Evolutionary conservation across 2,113 vertebrate species (phyloP).

Genomic region (Beaufortia kweichowensis): DNA sequence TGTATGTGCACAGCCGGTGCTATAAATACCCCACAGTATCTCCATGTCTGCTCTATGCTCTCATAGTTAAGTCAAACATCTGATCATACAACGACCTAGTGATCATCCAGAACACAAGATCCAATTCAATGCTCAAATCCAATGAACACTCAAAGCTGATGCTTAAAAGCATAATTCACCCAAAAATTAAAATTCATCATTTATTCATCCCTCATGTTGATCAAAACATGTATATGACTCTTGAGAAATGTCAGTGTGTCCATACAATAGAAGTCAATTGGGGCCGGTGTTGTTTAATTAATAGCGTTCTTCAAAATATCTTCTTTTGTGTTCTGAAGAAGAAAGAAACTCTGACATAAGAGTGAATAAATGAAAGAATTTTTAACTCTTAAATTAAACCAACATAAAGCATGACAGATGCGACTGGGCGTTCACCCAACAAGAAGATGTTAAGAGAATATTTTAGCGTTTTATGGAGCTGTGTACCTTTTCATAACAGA

Average conservation of each 20-base stretch:
- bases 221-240: too few relatives aligned
- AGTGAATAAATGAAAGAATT: too few relatives aligned
- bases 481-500: neutral
- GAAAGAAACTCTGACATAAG: too few relatives aligned
- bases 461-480: neutral
- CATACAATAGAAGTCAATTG: too few relatives aligned
- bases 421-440: slow-evolving; percentile 44
- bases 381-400: too few relatives aligned
- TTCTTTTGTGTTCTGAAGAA: too few relatives aligned
- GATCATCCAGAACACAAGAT: neutral
- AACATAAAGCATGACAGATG: neutral
- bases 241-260: too few relatives aligned
- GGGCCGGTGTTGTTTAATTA: too few relatives aligned
- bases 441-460: slow-evolving; percentile 16
- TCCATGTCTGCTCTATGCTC: slow-evolving; percentile 16
- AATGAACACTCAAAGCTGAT: neutral
- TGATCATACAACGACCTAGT: neutral
- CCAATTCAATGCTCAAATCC: slow-evolving; percentile 22
- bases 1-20: slow-evolving; percentile 2
- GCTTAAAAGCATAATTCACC: too few relatives aligned
- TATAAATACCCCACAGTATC: slow-evolving; percentile 43
- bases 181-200: too few relatives aligned
- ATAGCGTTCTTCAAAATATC: too few relatives aligned
- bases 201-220: too few relatives aligned
- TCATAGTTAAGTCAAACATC: slow-evolving; percentile 17